Evolutionary conservation across 1,140 invertebrate species (phyloP), one percentile per base, ranked within the genome.

Genomic region (Pachyrhynchus sulphureomaculatus): DNA sequence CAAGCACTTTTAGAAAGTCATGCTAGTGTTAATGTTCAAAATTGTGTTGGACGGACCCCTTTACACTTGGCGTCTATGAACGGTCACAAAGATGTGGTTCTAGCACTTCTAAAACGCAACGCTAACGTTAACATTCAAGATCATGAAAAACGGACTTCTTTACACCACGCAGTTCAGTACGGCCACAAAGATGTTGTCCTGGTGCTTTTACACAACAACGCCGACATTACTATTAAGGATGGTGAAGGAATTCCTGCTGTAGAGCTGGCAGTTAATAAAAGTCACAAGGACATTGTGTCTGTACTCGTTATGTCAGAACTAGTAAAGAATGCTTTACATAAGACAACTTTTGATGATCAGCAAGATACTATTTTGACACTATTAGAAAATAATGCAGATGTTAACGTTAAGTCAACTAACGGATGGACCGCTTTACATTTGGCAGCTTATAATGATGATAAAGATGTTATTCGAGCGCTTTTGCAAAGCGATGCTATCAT

Each of bases 381-480:
- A 29, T 8, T 57, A 18, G 32, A 49, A 26, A 56, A 51, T 21
- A 53, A 57, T 33, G 49, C 49, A 13, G 36, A 56, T 24, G 32
- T 65, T 32, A 65, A 32, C 24, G 12, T 24, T 12, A 4, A 1
- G 5, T 10, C 18, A 4, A 24, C 23, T 12, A 2, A 45, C 1
- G 44, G 45, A 4, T 37, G 18, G 9, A 56, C 60, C 10, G 23
- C 61, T 15, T 37, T 69, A 23, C 65, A 69, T 37, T 33, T 55
- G 21, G 65, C 65, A 23, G 47, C 54, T 13, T n/a, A 44, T 26
- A 44, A 53, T 29, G 68, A 59, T 1, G 21, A 57, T 54, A 32
- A 56, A 13, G 39, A 64, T 6, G 53, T 57, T 55, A 39, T 67
- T 33, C 37, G 53, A 42, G 17, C 57, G 13, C 42, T 70, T 18